These are phyloP conservation scores for Echinops telfairi DNA, from an alignment of 2,113 vertebrate genomes.

Conservation along the genomic window DNA sequence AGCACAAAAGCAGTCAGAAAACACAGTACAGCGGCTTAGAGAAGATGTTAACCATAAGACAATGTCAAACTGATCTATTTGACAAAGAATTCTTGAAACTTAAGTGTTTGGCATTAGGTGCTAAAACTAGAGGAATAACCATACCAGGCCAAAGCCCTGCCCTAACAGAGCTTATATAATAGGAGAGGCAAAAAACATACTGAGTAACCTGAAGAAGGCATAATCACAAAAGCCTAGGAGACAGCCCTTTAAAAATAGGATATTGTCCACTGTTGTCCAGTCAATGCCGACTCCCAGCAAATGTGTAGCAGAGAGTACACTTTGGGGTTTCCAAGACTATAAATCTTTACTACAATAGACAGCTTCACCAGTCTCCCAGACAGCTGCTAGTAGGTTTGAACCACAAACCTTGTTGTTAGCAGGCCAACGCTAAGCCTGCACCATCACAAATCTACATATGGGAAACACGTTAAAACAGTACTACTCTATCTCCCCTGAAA, in stretches of 20 bases:
- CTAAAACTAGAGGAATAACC: not conserved
- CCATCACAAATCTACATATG: not conserved
- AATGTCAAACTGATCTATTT: conserved; percentile 43
- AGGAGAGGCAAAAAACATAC: conserved; percentile 25
- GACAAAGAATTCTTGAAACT: conserved; percentile 49
- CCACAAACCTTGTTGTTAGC: too few relatives aligned
- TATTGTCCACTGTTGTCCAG: not conserved
- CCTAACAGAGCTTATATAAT: not conserved
- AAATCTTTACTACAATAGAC: too few relatives aligned
- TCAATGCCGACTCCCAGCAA: too few relatives aligned
- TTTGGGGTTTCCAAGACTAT: too few relatives aligned
- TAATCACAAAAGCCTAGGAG: conserved; percentile 33
- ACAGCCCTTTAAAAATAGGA: not conserved
- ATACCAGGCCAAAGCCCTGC: conserved; percentile 29
- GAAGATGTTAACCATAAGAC: conserved; percentile 50
- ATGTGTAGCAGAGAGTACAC: too few relatives aligned
- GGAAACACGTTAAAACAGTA: conserved; percentile 50
- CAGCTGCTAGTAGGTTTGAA: too few relatives aligned
- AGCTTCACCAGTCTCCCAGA: too few relatives aligned
- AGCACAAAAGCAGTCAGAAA: conserved; percentile 25
- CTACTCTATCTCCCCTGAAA: not conserved
- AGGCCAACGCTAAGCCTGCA: too few relatives aligned
- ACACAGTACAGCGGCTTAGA: not conserved
- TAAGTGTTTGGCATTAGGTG: not conserved
- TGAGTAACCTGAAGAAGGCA: not conserved